phyloP scores from a whole-genome alignment of 2,797 vertebrate species.

The Catharus ustulatus region DNA sequence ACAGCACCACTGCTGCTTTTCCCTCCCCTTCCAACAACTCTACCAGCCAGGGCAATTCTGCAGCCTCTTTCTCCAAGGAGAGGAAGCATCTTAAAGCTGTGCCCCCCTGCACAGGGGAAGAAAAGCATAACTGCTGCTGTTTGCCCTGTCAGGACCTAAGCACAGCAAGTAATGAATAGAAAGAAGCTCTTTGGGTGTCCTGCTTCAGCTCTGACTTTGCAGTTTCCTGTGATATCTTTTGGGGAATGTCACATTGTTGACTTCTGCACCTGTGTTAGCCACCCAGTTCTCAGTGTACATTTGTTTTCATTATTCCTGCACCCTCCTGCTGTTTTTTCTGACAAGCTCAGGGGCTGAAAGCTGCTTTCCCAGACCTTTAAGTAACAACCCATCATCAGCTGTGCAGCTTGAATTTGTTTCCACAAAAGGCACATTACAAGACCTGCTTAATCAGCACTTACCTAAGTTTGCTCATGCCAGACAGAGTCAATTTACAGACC shows the following conservation, averaged over 20 bases:
- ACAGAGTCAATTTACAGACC: slow-evolving; percentile 61
- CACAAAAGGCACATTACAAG: slow-evolving; percentile 37
- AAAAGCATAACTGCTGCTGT: not conserved
- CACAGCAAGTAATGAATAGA: slow-evolving; percentile 17
- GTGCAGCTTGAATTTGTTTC: slow-evolving; percentile 38
- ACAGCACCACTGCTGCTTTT: not conserved
- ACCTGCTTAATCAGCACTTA: slow-evolving; percentile 61
- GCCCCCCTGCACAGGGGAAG: not conserved
- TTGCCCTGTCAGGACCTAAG: slow-evolving; percentile 17
- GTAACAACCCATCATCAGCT: slow-evolving; percentile 32
- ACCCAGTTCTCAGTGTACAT: not conserved
- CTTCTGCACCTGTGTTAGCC: not conserved
- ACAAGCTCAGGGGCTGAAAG: slow-evolving; percentile 7
- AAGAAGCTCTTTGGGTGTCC: not conserved
- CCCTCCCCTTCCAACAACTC: not conserved
- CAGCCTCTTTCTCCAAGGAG: not conserved
- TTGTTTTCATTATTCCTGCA: slow-evolving; percentile 52
- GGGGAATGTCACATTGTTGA: not conserved
- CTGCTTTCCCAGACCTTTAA: slow-evolving; percentile 46
- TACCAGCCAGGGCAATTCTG: not conserved
- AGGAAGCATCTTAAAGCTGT: not conserved
- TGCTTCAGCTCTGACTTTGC: slow-evolving; percentile 14
- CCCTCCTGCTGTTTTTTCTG: slow-evolving; percentile 46
- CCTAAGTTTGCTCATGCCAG: slow-evolving; percentile 45
- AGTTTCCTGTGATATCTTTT: not conserved